Base-by-base conservation (phyloP, 2,888 invertebrate species). In the Dexiosoma caninum region DNA sequence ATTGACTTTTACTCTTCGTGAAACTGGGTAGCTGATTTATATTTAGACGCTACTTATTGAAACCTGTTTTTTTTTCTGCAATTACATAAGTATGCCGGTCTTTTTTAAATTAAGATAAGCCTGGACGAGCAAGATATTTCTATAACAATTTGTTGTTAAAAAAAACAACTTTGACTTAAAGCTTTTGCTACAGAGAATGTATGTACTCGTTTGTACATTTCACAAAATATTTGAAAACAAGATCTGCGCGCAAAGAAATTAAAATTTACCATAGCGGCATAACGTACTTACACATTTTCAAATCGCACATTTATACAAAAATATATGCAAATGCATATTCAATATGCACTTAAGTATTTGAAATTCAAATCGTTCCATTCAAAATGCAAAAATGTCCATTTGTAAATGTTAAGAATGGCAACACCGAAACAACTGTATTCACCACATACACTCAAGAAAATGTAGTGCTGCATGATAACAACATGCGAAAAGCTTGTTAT, bases 1-100 rank as follows among this genome's bases (percentile, higher is more conserved):
- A 27, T 27, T 27, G 27, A 27, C 27, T 27, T 27, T 27, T 27
- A 27, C 27, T 27, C 27, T 27, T 27, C 6, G 27, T 27, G 27
- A 27, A 27, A 6, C 6, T 6, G 27, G 6, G 27, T 27, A 27
- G 27, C 6, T 27, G 27, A 27, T 27, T 27, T 6, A 27, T 27
- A 27, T 6, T 27, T 3, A 27, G 6, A 27, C 3, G 4, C 27
- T 44, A 74, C 12, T 64, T 55, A 23, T 12, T 44, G 12, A 42
- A 74, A 74, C 42, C 44, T 4, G n/a, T 59, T 59, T 59, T 40
- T 8, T n/a, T n/a, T n/a, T n/a, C n/a, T n/a, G n/a, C 30, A 27
- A 59, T 66, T 75, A 23, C 7, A 37, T 42, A 59, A 66, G 30
- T 66, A 32, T 55, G 51, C 79, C 79, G 79, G 79, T 30, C 59